phyloP scores from a whole-genome alignment of 2,888 invertebrate genomes.

The Caenorhabditis wallacei region DNA sequence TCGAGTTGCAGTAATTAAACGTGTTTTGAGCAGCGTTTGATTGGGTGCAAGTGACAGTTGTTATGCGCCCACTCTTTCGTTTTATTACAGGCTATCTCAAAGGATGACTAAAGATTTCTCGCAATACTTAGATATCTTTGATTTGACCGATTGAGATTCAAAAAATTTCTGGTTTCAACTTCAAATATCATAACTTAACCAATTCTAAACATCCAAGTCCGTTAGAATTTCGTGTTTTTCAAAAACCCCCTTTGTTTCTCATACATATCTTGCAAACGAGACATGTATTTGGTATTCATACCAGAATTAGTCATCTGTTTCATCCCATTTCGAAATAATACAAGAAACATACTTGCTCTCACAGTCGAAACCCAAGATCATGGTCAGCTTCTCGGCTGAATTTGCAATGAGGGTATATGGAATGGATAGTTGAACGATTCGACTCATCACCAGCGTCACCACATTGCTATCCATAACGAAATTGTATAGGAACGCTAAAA shows the following conservation, averaged over 20 bases:
- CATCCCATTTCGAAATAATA: background rate
- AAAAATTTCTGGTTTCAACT: too few relatives aligned
- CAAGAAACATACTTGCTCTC: slow-evolving; percentile 47
- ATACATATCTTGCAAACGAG: background rate
- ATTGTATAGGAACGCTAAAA: slow-evolving; percentile 67
- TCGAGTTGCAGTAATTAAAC: slow-evolving; percentile 9
- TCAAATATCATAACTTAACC: too few relatives aligned
- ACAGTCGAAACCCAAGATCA: slow-evolving; percentile 55
- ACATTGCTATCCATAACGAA: slow-evolving; percentile 67
- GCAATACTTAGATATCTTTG: background rate
- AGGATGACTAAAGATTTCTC: slow-evolving; percentile 1
- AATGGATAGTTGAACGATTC: slow-evolving; percentile 72
- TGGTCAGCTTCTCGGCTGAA: slow-evolving; percentile 70
- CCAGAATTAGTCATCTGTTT: background rate
- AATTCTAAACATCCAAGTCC: too few relatives aligned
- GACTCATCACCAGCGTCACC: slow-evolving; percentile 65
- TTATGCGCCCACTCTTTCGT: slow-evolving; percentile 31
- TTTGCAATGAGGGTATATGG: slow-evolving; percentile 77
- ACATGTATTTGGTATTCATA: background rate
- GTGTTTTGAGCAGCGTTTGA: slow-evolving; percentile 32
- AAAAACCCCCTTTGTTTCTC: too few relatives aligned
- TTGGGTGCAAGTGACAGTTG: slow-evolving; percentile 53
- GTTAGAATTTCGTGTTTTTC: too few relatives aligned
- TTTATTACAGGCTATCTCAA: slow-evolving; percentile 52
- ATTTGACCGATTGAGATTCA: too few relatives aligned